These are phyloP conservation scores for Eumeta japonica DNA, from an alignment of 1,140 invertebrate genomes.

Conservation along the genomic window DNA sequence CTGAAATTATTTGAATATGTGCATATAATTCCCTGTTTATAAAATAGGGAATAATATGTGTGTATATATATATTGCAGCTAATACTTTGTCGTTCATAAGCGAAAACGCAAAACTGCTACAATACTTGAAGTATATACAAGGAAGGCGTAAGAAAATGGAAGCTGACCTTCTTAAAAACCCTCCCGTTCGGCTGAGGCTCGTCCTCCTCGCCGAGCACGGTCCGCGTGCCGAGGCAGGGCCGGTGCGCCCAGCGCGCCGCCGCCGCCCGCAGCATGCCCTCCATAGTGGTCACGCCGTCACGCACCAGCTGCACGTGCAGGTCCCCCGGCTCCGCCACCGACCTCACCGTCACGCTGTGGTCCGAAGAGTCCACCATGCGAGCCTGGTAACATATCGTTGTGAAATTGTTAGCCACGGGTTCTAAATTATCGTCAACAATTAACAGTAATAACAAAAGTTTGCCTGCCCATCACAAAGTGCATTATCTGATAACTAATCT, in stretches of 20 bases:
- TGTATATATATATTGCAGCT: no score
- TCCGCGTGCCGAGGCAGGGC: conserved; percentile 84
- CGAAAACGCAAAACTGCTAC: no score
- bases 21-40: neutral
- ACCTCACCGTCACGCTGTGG: conserved; percentile 69
- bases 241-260: conserved; percentile 69
- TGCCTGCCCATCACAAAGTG: neutral
- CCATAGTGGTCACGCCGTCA: conserved; percentile 82
- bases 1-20: neutral
- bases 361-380: conserved; percentile 35
- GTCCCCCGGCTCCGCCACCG: conserved; percentile 64
- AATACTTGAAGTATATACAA: neutral
- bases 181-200: conserved; percentile 91
- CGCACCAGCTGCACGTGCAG: conserved; percentile 71
- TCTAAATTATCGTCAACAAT: conserved; percentile 1
- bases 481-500: neutral
- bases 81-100: no score
- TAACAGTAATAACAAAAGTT: neutral
- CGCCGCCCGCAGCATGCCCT: conserved; percentile 80
- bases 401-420: conserved; percentile 12
- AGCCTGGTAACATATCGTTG: conserved; percentile 56
- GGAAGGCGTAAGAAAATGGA: neutral
- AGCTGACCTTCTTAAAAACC: conserved; percentile 88
- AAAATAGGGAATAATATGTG: no score
- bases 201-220: conserved; percentile 90